A percentile compares a stretch with the other conserved stretches of the same genome.
Evolutionary conservation across 2,797 vertebrate genomes (phyloP).

Genomic region (Pampus argenteus): DNA sequence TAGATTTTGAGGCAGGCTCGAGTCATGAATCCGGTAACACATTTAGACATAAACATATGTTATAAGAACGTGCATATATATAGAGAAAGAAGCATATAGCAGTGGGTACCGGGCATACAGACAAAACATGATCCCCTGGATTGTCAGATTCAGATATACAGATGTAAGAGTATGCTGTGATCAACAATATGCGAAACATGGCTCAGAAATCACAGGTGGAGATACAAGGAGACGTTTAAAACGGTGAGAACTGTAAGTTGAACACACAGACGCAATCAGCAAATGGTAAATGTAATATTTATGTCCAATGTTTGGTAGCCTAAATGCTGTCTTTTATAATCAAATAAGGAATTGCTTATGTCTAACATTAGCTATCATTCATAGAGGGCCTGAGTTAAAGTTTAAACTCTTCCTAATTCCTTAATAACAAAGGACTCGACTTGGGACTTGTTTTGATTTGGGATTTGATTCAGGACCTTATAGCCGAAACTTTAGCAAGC

Average conservation of each 20-base stretch:
- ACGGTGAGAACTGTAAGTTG: no score
- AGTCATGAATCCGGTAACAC: conserved; percentile 22
- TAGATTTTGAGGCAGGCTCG: conserved; percentile 2
- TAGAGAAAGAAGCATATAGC: neutral
- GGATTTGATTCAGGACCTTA: no score
- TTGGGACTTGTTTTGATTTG: no score
- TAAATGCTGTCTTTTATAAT: neutral
- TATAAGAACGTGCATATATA: no score
- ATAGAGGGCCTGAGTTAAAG: neutral
- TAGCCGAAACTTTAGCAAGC: neutral
- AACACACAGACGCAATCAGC: neutral
- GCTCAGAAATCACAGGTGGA: neutral
- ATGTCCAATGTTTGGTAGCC: neutral
- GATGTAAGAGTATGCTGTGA: neutral
- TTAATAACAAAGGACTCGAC: neutral
- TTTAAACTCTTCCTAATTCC: neutral
- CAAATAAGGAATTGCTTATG: conserved; percentile 1
- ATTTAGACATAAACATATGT: no score
- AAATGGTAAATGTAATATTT: neutral
- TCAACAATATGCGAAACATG: neutral
- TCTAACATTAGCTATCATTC: conserved; percentile 1
- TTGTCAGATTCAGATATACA: neutral
- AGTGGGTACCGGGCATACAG: neutral
- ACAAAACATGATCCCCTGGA: neutral
- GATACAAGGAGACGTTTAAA: no score